These are phyloP conservation scores for Phyllostomus discolor DNA, from an alignment of 2,113 vertebrate genomes.

Conservation along the genomic window DNA sequence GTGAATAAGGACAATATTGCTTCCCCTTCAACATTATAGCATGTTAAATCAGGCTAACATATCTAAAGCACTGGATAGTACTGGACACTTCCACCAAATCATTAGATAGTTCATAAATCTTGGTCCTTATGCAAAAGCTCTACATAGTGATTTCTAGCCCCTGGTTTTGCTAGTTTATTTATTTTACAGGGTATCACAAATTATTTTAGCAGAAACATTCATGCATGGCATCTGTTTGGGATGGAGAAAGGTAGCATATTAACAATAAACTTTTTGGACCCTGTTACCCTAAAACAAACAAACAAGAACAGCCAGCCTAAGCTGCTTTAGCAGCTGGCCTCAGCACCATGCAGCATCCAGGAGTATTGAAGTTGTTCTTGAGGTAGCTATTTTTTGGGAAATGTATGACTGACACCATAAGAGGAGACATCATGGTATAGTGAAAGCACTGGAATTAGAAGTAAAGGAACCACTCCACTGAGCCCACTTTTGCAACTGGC, in stretches of 20 bases:
- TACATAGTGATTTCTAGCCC: background rate
- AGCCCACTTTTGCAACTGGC: background rate
- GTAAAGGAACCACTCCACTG: background rate
- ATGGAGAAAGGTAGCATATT: background rate
- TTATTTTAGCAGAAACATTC: background rate
- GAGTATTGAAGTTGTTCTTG: background rate
- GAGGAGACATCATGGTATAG: background rate
- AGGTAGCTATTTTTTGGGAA: background rate
- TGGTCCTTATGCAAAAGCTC: background rate
- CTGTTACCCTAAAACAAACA: background rate
- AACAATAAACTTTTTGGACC: background rate
- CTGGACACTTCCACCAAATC: background rate
- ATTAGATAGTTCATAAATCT: background rate
- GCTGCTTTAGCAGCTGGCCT: background rate
- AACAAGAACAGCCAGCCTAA: background rate
- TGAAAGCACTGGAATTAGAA: background rate
- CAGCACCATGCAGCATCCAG: background rate
- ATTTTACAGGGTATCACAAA: background rate
- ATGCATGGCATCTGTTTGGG: background rate
- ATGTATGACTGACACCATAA: background rate
- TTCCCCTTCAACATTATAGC: background rate
- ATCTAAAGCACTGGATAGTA: background rate
- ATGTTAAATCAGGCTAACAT: background rate
- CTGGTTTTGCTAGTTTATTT: conserved; percentile 25
- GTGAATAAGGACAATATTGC: background rate